Conservation (phyloP, 1,140 invertebrate species). For the Dysdera silvatica region DNA sequence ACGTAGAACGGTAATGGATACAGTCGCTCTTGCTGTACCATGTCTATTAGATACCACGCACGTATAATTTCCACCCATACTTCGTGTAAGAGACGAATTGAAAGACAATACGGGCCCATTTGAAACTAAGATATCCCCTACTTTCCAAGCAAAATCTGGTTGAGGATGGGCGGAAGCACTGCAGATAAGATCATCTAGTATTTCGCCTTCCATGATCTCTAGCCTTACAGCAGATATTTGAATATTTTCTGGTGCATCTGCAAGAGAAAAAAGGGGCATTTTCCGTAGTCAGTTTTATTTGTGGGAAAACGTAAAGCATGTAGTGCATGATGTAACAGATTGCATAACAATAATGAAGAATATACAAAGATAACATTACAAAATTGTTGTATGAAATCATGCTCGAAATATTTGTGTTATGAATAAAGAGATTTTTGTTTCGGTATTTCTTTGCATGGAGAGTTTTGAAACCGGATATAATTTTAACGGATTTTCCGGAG, state of each 20-base stretch:
- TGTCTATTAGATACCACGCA: conserved; percentile 70
- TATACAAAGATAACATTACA: no score
- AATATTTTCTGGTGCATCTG: conserved; percentile 80
- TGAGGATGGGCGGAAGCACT: conserved; percentile 63
- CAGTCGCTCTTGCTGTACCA: conserved; percentile 55
- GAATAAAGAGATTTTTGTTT: no score
- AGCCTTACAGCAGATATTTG: conserved; percentile 62
- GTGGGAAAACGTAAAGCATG: no score
- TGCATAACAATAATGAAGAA: no score
- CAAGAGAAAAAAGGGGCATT: conserved; percentile 34
- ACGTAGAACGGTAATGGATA: conserved; percentile 70
- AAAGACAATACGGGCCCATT: conserved; percentile 37
- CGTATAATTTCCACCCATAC: conserved; percentile 59
- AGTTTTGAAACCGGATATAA: no score
- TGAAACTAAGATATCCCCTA: conserved; percentile 16
- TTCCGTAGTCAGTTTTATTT: background rate
- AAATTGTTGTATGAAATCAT: no score
- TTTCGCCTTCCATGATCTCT: conserved; percentile 66
- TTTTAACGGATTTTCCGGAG: no score
- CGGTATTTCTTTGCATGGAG: no score
- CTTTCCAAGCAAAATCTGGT: conserved; percentile 31
- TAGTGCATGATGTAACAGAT: no score
- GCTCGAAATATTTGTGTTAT: no score
- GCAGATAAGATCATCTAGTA: conserved; percentile 62
- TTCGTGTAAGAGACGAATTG: conserved; percentile 51